Evolutionary conservation across 2,888 invertebrate genomes (phyloP).

Genomic region (Spodoptera picta): DNA sequence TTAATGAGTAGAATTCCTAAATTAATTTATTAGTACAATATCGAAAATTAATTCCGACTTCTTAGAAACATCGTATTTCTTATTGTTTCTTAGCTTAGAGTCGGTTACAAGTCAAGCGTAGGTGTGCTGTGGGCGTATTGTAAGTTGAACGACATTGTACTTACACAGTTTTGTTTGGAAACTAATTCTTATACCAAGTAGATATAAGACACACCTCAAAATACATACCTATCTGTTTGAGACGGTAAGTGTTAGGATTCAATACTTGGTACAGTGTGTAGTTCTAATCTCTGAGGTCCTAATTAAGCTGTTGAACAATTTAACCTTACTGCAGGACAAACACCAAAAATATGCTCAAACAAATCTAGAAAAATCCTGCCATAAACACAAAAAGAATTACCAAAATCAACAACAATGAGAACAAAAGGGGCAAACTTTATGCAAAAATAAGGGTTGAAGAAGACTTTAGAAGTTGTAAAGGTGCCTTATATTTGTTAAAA

Average conservation of each 20-base stretch:
- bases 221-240: too few species aligned
- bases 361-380: slow-evolving; percentile 5
- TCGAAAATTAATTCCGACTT: slow-evolving; percentile 2
- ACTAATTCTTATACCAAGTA: too few species aligned
- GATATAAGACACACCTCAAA: too few species aligned
- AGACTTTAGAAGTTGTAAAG: slow-evolving; percentile 35
- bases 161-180: too few species aligned
- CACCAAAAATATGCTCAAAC: neutral
- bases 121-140: too few species aligned
- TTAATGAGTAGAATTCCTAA: slow-evolving; percentile 11
- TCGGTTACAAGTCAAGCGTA: too few species aligned
- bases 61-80: neutral
- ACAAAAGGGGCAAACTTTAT: slow-evolving; percentile 26
- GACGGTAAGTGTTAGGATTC: too few species aligned
- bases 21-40: slow-evolving; percentile 4
- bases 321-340: too few species aligned
- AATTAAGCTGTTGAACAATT: too few species aligned
- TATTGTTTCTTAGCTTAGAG: neutral
- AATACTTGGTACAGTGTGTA: too few species aligned
- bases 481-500: slow-evolving; percentile 27
- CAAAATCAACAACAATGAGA: slow-evolving; percentile 16
- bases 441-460: slow-evolving; percentile 27
- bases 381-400: slow-evolving; percentile 18
- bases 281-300: too few species aligned
- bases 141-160: too few species aligned